Evolutionary conservation across 1,140 invertebrate species (phyloP).

Genomic region (Drosophila lacertosa): DNA sequence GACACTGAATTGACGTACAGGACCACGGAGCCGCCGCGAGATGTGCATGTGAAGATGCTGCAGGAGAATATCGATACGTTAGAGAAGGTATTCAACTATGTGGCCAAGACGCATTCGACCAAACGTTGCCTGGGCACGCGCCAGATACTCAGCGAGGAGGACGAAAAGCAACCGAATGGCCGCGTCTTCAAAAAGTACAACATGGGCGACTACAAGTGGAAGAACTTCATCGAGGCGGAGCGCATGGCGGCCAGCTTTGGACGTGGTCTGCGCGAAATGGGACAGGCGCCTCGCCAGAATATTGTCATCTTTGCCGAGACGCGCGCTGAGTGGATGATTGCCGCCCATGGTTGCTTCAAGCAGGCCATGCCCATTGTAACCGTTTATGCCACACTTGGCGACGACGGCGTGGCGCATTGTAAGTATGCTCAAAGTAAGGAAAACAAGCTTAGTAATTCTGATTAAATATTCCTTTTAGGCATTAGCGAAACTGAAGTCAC

Average conservation of each 20-base stretch:
- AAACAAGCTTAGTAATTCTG: constrained; percentile 1
- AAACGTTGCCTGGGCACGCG: constrained; percentile 95
- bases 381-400: constrained; percentile 97
- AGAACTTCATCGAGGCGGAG: constrained; percentile 92
- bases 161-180: constrained; percentile 96
- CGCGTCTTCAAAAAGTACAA: constrained; percentile 98
- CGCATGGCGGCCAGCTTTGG: constrained; percentile 90
- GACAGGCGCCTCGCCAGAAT: constrained; percentile 88
- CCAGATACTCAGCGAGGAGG: constrained; percentile 95
- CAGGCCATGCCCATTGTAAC: constrained; percentile 97
- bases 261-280: constrained; percentile 89
- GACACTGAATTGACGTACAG: constrained; percentile 88
- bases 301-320: constrained; percentile 99
- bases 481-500: constrained; percentile 98
- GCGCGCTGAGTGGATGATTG: constrained; percentile 97
- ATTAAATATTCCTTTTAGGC: constrained; percentile 52
- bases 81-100: constrained; percentile 93
- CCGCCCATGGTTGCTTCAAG: constrained; percentile 96
- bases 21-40: constrained; percentile 88
- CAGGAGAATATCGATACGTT: constrained; percentile 93
- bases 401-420: constrained; percentile 97
- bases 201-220: constrained; percentile 97
- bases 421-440: constrained; percentile 25
- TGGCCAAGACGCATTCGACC: constrained; percentile 88
- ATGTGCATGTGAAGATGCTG: constrained; percentile 89